A percentile compares a stretch with the other conserved stretches of the same genome.
phyloP scores from a whole-genome alignment of 2,797 vertebrate species.

The Sciaenops ocellatus region DNA sequence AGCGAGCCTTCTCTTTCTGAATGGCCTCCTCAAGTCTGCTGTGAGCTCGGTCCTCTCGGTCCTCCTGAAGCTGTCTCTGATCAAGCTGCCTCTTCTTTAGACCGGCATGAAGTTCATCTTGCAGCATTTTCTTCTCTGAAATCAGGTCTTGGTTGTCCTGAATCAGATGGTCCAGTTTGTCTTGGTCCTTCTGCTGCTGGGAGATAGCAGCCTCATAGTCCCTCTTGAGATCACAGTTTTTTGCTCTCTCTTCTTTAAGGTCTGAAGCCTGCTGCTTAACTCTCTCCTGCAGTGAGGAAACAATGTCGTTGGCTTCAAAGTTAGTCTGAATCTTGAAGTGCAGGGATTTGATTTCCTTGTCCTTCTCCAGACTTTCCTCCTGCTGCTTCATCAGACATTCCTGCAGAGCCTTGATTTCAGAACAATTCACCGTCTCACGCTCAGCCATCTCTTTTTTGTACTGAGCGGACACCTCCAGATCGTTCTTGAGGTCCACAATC shows the following conservation, averaged over 20 bases:
- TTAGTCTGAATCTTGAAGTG: background rate
- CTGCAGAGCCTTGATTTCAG: no score
- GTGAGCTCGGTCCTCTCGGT: accelerated
- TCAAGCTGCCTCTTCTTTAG: no score
- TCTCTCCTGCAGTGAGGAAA: background rate
- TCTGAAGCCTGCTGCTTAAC: background rate
- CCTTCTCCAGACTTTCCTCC: no score
- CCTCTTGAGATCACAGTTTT: background rate
- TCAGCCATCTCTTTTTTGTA: no score
- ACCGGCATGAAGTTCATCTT: background rate
- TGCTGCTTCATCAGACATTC: background rate
- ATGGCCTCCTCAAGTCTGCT: background rate
- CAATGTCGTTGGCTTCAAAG: background rate
- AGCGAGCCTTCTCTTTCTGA: background rate
- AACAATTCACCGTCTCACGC: no score
- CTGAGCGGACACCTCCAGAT: background rate
- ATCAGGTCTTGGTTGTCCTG: background rate
- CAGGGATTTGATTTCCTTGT: background rate
- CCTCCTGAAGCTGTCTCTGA: background rate
- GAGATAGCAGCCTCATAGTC: background rate
- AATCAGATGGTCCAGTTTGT: background rate
- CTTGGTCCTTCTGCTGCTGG: background rate
- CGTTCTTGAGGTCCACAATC: no score
- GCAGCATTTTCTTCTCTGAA: background rate
- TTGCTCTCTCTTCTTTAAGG: background rate